phyloP scores from a whole-genome alignment of 1,140 invertebrate genomes.

The Ladona fulva region DNA sequence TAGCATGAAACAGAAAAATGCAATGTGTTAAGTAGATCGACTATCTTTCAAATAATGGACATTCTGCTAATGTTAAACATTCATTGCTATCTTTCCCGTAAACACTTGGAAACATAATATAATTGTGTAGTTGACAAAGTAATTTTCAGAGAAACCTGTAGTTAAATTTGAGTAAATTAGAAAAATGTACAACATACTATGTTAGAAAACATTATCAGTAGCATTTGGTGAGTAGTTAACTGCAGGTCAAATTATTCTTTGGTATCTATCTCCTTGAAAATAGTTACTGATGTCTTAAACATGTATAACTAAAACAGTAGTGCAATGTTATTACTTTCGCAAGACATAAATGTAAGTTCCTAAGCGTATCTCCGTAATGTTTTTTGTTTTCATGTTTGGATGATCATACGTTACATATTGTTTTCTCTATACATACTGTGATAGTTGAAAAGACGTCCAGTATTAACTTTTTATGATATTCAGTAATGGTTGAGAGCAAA shows the following conservation, averaged over 20 bases:
- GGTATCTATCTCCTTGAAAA: not conserved
- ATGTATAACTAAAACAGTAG: not conserved
- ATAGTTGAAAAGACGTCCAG: not conserved
- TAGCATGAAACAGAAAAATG: not conserved
- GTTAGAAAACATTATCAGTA: not conserved
- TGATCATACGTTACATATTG: not conserved
- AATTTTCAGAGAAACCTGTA: not conserved
- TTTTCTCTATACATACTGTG: not conserved
- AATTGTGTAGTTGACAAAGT: not conserved
- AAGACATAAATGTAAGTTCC: not conserved
- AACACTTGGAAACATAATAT: not conserved
- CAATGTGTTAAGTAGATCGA: not conserved
- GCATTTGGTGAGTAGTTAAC: not conserved
- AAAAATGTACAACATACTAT: not conserved
- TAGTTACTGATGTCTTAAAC: not conserved
- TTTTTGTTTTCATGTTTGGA: not conserved
- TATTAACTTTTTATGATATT: not conserved
- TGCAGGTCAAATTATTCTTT: not conserved
- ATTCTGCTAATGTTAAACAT: not conserved
- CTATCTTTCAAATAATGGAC: not conserved
- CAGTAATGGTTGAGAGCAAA: not conserved
- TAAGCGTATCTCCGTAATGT: not conserved
- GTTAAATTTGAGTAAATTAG: not conserved
- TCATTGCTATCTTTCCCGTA: not conserved
- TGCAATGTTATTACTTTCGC: not conserved